These are phyloP conservation scores for Agrilus biguttatus DNA, from an alignment of 2,888 invertebrate genomes.

Conservation along the genomic window DNA sequence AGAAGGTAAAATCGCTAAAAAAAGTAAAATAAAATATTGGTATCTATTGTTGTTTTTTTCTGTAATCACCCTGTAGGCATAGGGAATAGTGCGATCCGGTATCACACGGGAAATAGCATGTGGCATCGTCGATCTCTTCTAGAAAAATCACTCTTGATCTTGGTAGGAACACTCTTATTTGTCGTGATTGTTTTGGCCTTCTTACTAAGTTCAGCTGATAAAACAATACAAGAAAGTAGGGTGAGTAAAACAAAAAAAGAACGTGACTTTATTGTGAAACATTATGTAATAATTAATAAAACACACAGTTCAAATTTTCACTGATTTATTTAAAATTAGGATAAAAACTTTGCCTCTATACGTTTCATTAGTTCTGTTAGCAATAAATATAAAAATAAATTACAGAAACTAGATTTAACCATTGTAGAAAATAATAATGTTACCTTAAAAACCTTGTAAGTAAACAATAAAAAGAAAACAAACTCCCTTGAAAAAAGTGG, in stretches of 20 bases:
- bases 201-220: conserved; percentile 39
- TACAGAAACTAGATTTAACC: too few species aligned
- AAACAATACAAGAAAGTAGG: conserved; percentile 29
- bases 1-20: conserved; percentile 35
- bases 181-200: conserved; percentile 45
- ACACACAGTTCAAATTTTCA: too few species aligned
- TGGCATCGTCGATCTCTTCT: conserved; percentile 60
- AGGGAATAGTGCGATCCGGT: conserved; percentile 62
- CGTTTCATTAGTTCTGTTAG: too few species aligned
- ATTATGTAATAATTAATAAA: too few species aligned
- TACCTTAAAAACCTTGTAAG: too few species aligned
- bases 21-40: not conserved
- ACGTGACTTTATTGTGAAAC: too few species aligned
- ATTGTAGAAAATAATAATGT: too few species aligned
- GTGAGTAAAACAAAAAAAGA: conserved; percentile 15
- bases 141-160: conserved; percentile 53
- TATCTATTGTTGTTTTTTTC: not conserved
- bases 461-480: too few species aligned
- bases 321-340: too few species aligned
- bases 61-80: conserved; percentile 32
- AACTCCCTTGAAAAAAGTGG: too few species aligned
- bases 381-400: too few species aligned
- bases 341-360: too few species aligned
- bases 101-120: conserved; percentile 62
- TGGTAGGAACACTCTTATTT: conserved; percentile 39